phyloP scores from a whole-genome alignment of 2,797 vertebrate genomes.

The Sebastes kiyomatsui region DNA sequence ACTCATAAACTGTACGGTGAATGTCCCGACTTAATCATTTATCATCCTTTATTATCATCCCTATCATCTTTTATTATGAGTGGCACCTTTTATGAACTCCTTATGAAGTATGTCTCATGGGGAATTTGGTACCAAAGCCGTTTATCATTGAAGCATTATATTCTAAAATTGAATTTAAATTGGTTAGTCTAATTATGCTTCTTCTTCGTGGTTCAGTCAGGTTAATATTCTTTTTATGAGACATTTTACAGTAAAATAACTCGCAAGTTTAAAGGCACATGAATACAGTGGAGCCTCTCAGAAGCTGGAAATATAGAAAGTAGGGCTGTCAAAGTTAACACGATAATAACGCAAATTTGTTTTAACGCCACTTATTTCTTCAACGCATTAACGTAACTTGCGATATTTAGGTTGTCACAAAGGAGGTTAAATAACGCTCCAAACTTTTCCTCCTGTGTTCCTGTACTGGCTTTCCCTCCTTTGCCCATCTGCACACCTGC shows the following conservation, averaged over 20 bases:
- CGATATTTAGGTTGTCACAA: too few species aligned
- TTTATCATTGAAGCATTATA: background rate
- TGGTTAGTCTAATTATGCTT: background rate
- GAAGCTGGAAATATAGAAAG: background rate
- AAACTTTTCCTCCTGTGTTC: too few species aligned
- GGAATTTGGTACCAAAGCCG: background rate
- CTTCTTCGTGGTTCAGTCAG: background rate
- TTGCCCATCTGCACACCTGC: too few species aligned
- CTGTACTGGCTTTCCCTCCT: too few species aligned
- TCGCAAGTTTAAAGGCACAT: background rate
- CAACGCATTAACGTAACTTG: too few species aligned
- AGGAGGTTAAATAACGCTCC: too few species aligned
- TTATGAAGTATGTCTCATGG: background rate
- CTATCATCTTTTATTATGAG: background rate
- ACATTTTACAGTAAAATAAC: background rate
- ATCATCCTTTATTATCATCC: constrained; percentile 4
- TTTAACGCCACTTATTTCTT: too few species aligned
- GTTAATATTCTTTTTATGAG: background rate
- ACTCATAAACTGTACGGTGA: background rate
- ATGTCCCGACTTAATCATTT: background rate
- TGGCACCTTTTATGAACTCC: background rate
- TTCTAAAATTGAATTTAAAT: background rate
- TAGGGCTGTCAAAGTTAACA: too few species aligned
- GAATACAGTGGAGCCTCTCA: background rate
- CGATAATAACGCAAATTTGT: too few species aligned